phyloP scores from a whole-genome alignment of 2,113 vertebrate species.

The Axis porcinus region DNA sequence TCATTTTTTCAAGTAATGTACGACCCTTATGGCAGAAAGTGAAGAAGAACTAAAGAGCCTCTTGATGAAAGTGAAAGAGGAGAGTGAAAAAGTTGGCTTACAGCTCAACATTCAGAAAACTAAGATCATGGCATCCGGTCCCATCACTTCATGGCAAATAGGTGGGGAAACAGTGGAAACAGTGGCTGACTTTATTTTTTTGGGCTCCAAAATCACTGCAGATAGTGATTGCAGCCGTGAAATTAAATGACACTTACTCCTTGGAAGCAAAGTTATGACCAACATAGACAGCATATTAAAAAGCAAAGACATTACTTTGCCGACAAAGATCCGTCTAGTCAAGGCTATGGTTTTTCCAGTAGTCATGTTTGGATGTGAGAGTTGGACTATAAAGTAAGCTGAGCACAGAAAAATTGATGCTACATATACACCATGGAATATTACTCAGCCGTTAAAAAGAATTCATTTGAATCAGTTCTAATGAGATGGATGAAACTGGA shows the following conservation, averaged over 20 bases:
- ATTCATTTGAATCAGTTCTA: too few relatives aligned
- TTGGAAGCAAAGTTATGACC: neutral
- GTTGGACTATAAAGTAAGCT: neutral
- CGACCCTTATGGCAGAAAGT: neutral
- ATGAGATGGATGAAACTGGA: too few relatives aligned
- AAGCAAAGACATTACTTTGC: neutral
- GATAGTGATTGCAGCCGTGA: neutral
- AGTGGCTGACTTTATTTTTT: neutral
- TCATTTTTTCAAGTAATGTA: neutral
- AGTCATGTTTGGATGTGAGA: neutral
- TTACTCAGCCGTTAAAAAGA: too few relatives aligned
- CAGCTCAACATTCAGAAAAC: neutral
- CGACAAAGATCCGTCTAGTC: fast-evolving
- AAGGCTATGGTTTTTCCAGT: neutral
- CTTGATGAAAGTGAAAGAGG: neutral
- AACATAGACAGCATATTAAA: neutral
- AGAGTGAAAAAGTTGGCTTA: neutral
- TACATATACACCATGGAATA: too few relatives aligned
- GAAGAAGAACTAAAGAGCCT: neutral
- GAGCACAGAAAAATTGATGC: fast-evolving
- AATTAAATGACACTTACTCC: neutral
- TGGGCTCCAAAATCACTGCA: neutral
- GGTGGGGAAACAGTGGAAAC: neutral
- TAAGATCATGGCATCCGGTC: neutral
- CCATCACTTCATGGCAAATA: neutral